Evolutionary conservation across 2,888 invertebrate genomes (phyloP), one percentile per base, ranked within the genome.

Genomic region (Lottia scabra): DNA sequence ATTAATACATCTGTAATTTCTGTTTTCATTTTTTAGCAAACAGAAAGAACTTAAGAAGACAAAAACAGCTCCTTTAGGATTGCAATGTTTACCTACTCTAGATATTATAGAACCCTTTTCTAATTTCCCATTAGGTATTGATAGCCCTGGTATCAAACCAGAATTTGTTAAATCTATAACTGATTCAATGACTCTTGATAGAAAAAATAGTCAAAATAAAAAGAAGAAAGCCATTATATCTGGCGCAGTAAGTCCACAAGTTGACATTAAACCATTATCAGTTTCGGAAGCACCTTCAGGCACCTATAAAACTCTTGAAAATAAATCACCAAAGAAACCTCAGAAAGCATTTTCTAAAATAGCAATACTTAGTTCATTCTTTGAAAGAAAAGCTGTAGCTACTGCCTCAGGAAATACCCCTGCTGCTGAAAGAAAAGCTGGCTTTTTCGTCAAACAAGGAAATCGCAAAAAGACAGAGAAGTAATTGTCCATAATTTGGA

Each of bases 331-430:
- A 6, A 70, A 68, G 45, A 71, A 71, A 70, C 30, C 71, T 15
- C 71, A 70, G 1, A 70, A 71, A 44, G 48, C 70, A 44, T 79
- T 84, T 66, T 82, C 84, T 16, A 85, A 85, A 78, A 86, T 85
- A 69, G 84, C 85, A n/a, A 82, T 85, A 44, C 77, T 86, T 12
- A 85, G 85, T 74, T 84, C 84, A 6, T 85, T 84, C 76, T 86
- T 86, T 79, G 86, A 86, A 75, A 80, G 83, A 72, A 86, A 85
- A 74, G 83, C 83, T 45, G 81, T 83, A 1, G 68, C 68, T 16
- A 62, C 62, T 66, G 70, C 73, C 12, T 66, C 66, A 13, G 74
- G 74, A 8, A 74, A 71, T 15, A 62, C 44, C 19, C 70, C 74
- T 30, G 69, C 78, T 16, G 67, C 73, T 19, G 72, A 68, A 44